Evolutionary conservation across 2,888 invertebrate genomes (phyloP).

Genomic region (Coleophora flavipennella): DNA sequence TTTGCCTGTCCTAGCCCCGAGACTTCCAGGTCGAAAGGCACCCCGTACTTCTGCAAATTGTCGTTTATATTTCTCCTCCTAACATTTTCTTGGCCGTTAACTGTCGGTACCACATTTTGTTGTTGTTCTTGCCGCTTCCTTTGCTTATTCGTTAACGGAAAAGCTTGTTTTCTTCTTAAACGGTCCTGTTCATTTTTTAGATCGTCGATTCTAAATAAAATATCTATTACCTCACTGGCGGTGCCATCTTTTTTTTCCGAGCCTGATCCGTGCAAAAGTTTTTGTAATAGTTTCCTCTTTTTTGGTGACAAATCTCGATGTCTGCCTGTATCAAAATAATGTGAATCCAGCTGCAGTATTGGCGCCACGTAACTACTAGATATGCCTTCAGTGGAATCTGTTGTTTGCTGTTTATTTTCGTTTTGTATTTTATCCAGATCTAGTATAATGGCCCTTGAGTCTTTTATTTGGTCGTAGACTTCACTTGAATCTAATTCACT

Average conservation of each 20-base stretch:
- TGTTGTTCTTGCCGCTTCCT: slow-evolving; percentile 1
- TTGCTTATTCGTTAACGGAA: slow-evolving; percentile 26
- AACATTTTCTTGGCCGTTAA: slow-evolving; percentile 9
- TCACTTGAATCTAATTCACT: slow-evolving; percentile 5
- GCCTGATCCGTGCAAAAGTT: not conserved
- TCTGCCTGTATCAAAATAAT: no score
- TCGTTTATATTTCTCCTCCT: slow-evolving; percentile 1
- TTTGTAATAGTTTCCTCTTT: no score
- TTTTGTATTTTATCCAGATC: slow-evolving; percentile 1
- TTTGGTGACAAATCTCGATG: no score
- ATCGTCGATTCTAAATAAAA: no score
- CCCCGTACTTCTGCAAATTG: slow-evolving; percentile 20
- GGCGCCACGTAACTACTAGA: no score
- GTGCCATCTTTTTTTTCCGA: not conserved
- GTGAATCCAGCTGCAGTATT: not conserved
- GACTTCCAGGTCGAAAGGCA: slow-evolving; percentile 42
- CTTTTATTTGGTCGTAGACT: slow-evolving; percentile 9
- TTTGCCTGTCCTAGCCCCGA: slow-evolving; percentile 42
- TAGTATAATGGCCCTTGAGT: slow-evolving; percentile 7
- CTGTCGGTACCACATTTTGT: no score
- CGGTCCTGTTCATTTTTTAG: no score
- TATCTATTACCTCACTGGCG: not conserved
- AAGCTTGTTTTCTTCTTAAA: not conserved
- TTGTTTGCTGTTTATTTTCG: not conserved
- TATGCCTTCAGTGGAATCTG: no score